These are phyloP conservation scores for Caenorhabditis wallacei DNA, from an alignment of 2,888 invertebrate species.

Conservation along the genomic window DNA sequence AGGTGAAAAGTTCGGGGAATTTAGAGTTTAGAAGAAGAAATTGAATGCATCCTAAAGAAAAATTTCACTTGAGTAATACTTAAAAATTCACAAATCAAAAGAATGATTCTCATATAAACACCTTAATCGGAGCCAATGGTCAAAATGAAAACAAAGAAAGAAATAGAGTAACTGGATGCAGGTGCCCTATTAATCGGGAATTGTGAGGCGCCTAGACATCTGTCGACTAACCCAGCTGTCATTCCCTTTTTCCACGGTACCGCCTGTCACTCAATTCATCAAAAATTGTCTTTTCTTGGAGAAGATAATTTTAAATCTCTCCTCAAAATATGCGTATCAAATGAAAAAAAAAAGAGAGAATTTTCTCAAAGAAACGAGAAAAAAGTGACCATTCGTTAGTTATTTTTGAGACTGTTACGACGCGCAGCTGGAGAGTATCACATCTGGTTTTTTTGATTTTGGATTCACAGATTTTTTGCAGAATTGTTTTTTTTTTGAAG, in stretches of 20 bases:
- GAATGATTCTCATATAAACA: too few species aligned
- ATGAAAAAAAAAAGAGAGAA: conserved; percentile 1
- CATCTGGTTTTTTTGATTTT: conserved; percentile 19
- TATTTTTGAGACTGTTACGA: conserved; percentile 18
- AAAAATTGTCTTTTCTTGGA: conserved; percentile 18
- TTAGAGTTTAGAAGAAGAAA: too few species aligned
- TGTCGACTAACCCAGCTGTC: conserved; percentile 13
- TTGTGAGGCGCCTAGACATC: conserved; percentile 22
- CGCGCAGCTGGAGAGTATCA: conserved; percentile 23
- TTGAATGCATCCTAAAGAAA: too few species aligned
- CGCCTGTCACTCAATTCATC: conserved; percentile 33
- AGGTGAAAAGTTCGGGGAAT: not conserved
- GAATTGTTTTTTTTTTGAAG: conserved; percentile 5
- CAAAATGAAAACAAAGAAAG: not conserved
- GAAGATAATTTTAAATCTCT: not conserved
- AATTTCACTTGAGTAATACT: too few species aligned
- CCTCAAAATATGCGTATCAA: conserved; percentile 1
- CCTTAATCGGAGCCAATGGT: not conserved
- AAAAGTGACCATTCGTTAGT: conserved; percentile 10
- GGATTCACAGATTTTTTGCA: not conserved
- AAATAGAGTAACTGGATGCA: not conserved
- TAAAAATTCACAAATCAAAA: too few species aligned
- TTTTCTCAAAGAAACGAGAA: not conserved
- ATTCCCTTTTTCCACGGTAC: conserved; percentile 31
- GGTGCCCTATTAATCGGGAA: conserved; percentile 35